Evolutionary conservation across 1,140 invertebrate genomes (phyloP).

Genomic region (Heliconius hewitsoni): DNA sequence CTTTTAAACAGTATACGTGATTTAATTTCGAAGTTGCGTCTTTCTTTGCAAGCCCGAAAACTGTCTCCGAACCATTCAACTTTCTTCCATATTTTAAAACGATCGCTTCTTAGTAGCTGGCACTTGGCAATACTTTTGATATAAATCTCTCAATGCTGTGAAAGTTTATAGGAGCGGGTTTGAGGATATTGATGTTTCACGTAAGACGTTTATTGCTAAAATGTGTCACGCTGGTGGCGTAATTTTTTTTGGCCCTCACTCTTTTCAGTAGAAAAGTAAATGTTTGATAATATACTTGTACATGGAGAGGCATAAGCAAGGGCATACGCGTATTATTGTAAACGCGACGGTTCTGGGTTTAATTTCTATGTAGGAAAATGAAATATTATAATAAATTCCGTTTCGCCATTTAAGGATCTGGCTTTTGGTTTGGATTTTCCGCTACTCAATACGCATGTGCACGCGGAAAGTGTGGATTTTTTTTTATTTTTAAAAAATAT

Average conservation of each 20-base stretch:
- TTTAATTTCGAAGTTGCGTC: constrained; percentile 78
- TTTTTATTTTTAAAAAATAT: no score
- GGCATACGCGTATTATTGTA: no score
- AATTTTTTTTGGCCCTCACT: background rate
- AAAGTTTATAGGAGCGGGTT: constrained; percentile 19
- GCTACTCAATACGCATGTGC: no score
- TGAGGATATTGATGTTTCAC: constrained; percentile 24
- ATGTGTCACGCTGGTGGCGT: background rate
- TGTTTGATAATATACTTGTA: background rate
- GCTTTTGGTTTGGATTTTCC: no score
- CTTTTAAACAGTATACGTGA: constrained; percentile 77
- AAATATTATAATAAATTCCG: no score
- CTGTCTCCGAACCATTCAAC: constrained; percentile 68
- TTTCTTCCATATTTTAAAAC: constrained; percentile 72
- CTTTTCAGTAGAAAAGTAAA: background rate
- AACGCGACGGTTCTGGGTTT: no score
- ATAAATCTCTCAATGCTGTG: constrained; percentile 49
- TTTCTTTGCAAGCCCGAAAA: constrained; percentile 61
- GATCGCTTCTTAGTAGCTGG: constrained; percentile 53
- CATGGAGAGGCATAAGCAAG: no score
- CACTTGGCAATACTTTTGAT: constrained; percentile 55
- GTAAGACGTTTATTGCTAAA: constrained; percentile 11
- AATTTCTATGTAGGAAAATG: no score
- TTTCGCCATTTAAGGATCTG: no score
- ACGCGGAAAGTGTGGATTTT: no score